phyloP scores from a whole-genome alignment of 2,888 invertebrate species.

The Lissocephala sabroskyi region DNA sequence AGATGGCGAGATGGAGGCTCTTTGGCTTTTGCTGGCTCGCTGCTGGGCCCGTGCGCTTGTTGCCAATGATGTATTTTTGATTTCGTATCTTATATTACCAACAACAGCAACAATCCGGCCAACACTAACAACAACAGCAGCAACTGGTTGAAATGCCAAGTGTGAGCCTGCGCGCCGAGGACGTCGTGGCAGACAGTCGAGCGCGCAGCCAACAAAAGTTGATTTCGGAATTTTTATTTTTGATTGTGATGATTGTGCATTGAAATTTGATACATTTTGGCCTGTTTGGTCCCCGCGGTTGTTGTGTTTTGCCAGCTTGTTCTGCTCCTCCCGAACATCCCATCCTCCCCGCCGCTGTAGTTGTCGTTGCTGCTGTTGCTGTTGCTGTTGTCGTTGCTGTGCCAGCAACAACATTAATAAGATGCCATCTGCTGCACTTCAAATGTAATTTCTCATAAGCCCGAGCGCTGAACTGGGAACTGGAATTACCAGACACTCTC shows the following conservation, averaged over 20 bases:
- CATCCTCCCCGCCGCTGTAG: too few relatives aligned
- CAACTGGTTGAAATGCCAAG: conserved; percentile 31
- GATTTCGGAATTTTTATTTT: conserved; percentile 64
- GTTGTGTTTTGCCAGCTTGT: conserved; percentile 10
- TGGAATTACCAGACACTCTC: too few relatives aligned
- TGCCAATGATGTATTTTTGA: conserved; percentile 67
- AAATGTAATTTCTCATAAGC: conserved; percentile 63
- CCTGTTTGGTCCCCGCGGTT: conserved; percentile 23
- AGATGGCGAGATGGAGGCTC: conserved; percentile 18
- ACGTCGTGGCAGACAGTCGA: too few relatives aligned
- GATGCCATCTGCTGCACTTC: conserved; percentile 60
- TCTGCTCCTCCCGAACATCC: conserved; percentile 3
- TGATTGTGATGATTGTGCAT: conserved; percentile 69
- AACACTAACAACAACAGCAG: conserved; percentile 24
- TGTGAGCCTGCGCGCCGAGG: conserved; percentile 15
- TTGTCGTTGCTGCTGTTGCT: conserved; percentile 39
- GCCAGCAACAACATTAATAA: conserved; percentile 55
- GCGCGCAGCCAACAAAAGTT: conserved; percentile 35
- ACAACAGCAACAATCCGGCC: conserved; percentile 39
- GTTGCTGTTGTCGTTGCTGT: conserved; percentile 52
- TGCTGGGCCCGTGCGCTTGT: conserved; percentile 46
- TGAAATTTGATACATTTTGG: conserved; percentile 71
- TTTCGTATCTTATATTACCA: conserved; percentile 66
- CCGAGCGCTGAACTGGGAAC: too few relatives aligned
- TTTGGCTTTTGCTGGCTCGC: conserved; percentile 2